Evolutionary conservation across 2,888 invertebrate genomes (phyloP).

Genomic region (Andrena praecox): DNA sequence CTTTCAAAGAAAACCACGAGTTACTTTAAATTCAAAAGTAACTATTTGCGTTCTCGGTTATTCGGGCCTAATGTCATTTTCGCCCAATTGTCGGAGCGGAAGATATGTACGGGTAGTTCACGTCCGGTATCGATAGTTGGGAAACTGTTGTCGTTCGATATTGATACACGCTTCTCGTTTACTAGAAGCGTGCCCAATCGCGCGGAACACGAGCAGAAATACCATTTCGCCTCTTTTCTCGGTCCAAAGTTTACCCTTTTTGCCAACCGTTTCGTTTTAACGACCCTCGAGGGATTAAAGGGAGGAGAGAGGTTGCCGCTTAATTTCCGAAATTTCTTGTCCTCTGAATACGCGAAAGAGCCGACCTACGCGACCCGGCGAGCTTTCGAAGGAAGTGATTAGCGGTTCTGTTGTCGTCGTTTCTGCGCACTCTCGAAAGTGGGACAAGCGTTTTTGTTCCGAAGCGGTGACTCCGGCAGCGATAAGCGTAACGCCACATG

Average conservation of each 20-base stretch:
- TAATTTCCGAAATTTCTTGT: conserved; percentile 11
- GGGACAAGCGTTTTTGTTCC: conserved; percentile 37
- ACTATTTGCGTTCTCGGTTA: conserved; percentile 48
- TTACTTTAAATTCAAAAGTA: conserved; percentile 51
- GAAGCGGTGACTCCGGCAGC: conserved; percentile 11
- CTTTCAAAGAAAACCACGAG: conserved; percentile 17
- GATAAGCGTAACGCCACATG: conserved; percentile 24
- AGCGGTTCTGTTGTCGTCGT: not conserved
- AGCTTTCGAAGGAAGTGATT: conserved; percentile 36
- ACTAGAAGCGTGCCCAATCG: no score
- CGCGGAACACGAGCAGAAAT: not conserved
- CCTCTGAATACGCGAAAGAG: not conserved
- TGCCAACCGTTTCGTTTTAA: not conserved
- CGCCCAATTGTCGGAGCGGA: not conserved
- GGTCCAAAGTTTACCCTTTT: not conserved
- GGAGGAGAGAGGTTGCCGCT: not conserved
- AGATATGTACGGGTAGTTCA: no score
- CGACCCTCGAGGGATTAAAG: not conserved
- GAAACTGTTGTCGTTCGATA: not conserved
- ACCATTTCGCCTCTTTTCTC: not conserved
- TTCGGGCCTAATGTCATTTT: conserved; percentile 48
- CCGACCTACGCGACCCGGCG: not conserved
- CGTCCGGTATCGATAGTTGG: not conserved
- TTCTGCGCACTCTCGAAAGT: not conserved
- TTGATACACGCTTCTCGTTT: no score